These are phyloP conservation scores for Bombylius discolor DNA, from an alignment of 2,888 invertebrate species.

Conservation along the genomic window DNA sequence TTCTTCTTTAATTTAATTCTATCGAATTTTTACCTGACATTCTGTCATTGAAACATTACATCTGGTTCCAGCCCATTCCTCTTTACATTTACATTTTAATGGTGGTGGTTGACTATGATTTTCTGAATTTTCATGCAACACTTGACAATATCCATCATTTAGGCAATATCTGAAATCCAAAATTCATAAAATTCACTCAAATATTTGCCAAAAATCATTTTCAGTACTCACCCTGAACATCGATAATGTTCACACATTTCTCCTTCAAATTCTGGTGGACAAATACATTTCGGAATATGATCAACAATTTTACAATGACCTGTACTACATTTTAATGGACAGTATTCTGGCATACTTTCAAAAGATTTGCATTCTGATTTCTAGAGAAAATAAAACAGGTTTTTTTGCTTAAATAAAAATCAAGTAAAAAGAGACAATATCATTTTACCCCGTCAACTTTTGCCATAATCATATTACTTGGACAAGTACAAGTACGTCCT, in stretches of 20 bases:
- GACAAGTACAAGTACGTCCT: slow-evolving; percentile 42
- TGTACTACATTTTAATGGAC: slow-evolving; percentile 45
- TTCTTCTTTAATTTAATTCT: background rate
- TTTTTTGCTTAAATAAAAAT: background rate
- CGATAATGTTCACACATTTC: slow-evolving; percentile 53
- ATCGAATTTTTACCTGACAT: slow-evolving; percentile 34
- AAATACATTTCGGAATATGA: slow-evolving; percentile 48
- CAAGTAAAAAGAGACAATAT: slow-evolving; percentile 12
- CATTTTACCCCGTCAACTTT: slow-evolving; percentile 13
- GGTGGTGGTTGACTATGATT: slow-evolving; percentile 18
- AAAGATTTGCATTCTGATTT: slow-evolving; percentile 24
- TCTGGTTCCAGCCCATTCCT: slow-evolving; percentile 50
- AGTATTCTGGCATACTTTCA: slow-evolving; percentile 32
- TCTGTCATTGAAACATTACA: slow-evolving; percentile 47
- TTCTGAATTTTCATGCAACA: slow-evolving; percentile 26
- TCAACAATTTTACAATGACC: slow-evolving; percentile 45
- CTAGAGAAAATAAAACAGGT: background rate
- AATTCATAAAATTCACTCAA: background rate
- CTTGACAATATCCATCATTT: slow-evolving; percentile 46
- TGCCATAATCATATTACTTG: slow-evolving; percentile 39
- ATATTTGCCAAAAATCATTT: background rate
- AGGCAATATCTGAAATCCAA: slow-evolving; percentile 39
- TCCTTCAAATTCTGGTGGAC: slow-evolving; percentile 51
- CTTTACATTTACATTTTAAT: slow-evolving; percentile 45
- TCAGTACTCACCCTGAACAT: slow-evolving; percentile 43